Base-by-base conservation (phyloP, 2,113 vertebrate species). In the Calonectris borealis region DNA sequence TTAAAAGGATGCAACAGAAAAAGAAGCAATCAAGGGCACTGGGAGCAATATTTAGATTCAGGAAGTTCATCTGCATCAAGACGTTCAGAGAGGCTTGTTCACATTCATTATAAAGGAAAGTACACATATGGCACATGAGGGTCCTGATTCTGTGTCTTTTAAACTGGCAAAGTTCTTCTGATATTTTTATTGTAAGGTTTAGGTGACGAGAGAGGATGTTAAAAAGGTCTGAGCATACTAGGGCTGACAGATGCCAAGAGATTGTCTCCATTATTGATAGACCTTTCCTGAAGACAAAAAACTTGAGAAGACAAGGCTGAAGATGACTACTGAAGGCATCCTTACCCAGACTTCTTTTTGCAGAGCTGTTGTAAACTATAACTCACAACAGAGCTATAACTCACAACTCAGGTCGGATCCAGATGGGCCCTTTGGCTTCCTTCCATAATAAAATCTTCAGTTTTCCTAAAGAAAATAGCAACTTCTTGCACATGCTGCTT, bases 351-450 rank as follows among this genome's bases (percentile, higher is more conserved):
- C 38, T 75, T 88, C 48, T 57, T 83, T 82, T 62, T 83, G 24
- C 61, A 65, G 46, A 58, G 58, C 75, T 65, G 58, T 83, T 90
- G 82, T 93, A 90, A 96, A 96, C 96, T 94, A 40, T 40, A 40
- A 40, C 11, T 40, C 40, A 40, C 40, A 40, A 40, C 40, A 62
- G 62, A 93, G 84, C 66, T 88, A 20, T 61, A 96, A 85, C 20
- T 95, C 91, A 82, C 69, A 91, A 26, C 62, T 65, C 93, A 92
- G 83, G 52, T 83, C 12, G 27, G 86, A 94, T 93, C 81, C 91
- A 97, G 93, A 96, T 95, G 87, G 83, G 72, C 42, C 66, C 52
- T 61, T 71, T 79, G 57, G 81, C 83, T 88, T 90, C 21, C 38
- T 86, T 93, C 94, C 83, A 80, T 87, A 49, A 38, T 16, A 88